These are phyloP conservation scores for Nixonia krombeini DNA, from an alignment of 1,140 invertebrate genomes.

Conservation along the genomic window DNA sequence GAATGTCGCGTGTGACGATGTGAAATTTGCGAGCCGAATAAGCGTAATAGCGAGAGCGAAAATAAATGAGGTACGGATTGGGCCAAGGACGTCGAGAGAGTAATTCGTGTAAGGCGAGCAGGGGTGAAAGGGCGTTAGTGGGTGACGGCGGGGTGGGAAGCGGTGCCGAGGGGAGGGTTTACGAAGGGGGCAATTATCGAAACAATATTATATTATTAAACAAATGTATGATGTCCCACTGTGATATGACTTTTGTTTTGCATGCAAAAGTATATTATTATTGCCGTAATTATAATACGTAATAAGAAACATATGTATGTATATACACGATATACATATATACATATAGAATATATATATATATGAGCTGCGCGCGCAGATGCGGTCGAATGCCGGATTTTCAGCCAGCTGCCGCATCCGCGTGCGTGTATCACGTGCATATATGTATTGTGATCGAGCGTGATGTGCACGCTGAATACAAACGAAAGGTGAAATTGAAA, in stretches of 20 bases:
- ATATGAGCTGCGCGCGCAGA: slow-evolving; percentile 17
- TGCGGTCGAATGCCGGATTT: background rate
- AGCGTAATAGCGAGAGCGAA: too few relatives aligned
- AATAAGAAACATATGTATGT: slow-evolving; percentile 47
- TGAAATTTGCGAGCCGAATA: too few relatives aligned
- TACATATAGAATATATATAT: slow-evolving; percentile 12
- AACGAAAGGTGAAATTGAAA: slow-evolving; percentile 25
- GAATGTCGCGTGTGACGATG: too few relatives aligned
- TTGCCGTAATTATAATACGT: slow-evolving; percentile 58
- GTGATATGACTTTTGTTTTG: slow-evolving; percentile 71
- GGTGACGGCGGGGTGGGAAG: slow-evolving; percentile 5
- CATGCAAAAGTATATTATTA: slow-evolving; percentile 69
- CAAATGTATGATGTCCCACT: slow-evolving; percentile 70
- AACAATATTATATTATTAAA: slow-evolving; percentile 67
- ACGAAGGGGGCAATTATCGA: slow-evolving; percentile 45
- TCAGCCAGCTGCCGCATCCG: background rate
- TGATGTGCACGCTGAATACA: slow-evolving; percentile 39
- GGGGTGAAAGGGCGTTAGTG: slow-evolving; percentile 9
- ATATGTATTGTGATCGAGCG: slow-evolving; percentile 48
- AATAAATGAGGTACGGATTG: slow-evolving; percentile 38
- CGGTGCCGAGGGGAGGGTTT: slow-evolving; percentile 14
- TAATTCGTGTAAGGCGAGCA: too few relatives aligned
- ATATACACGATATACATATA: slow-evolving; percentile 24
- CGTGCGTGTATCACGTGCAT: slow-evolving; percentile 1
- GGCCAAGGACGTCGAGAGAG: slow-evolving; percentile 36